Evolutionary conservation across 2,888 invertebrate species (phyloP).

Genomic region (Limnephilus auricula): DNA sequence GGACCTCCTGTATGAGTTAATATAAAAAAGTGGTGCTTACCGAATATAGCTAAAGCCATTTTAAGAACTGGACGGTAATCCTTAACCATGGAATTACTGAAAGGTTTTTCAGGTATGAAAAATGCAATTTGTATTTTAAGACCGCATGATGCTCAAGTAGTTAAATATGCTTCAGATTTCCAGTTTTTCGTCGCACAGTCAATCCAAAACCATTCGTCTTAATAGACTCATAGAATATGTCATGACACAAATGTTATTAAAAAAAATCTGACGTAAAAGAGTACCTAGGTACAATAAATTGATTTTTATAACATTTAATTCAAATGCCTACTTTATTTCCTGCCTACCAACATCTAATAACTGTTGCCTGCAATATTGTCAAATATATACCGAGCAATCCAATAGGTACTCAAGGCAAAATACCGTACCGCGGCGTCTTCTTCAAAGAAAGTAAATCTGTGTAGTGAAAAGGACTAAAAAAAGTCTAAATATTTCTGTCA

Average conservation of each 20-base stretch:
- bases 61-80: neutral
- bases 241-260: neutral
- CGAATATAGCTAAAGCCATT: neutral
- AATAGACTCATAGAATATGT: neutral
- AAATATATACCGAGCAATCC: neutral
- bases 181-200: no score
- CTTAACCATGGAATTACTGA: no score
- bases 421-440: neutral
- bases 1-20: no score
- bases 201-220: no score
- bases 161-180: no score
- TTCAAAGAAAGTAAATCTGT: neutral
- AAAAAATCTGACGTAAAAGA: neutral
- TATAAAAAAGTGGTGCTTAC: no score
- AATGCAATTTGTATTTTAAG: neutral
- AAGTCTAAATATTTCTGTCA: slow-evolving; percentile 64
- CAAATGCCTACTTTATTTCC: neutral
- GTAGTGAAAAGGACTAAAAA: slow-evolving; percentile 34
- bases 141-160: no score
- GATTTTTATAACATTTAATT: no score
- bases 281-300: no score
- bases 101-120: neutral
- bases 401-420: neutral
- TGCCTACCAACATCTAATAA: no score
- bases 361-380: neutral